Conservation (phyloP, 2,888 invertebrate genomes). For the Crematogaster levior region DNA sequence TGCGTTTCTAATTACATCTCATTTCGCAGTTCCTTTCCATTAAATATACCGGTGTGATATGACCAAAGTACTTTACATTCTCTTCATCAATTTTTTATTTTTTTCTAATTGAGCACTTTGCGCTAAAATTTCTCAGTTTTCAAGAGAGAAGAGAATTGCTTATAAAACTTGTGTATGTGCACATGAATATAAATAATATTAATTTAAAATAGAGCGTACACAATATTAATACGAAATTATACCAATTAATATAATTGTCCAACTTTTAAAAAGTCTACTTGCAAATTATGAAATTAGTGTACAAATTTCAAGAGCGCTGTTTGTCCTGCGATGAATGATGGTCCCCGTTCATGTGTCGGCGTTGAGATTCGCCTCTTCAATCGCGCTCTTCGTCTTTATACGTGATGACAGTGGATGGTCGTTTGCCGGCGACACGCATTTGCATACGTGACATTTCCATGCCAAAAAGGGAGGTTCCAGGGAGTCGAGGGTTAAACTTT, state of each 20-base stretch:
- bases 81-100: neutral
- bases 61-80: neutral
- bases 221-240: neutral
- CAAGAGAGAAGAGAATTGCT: neutral
- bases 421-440: constrained; percentile 64
- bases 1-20: constrained; percentile 34
- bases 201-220: neutral
- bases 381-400: constrained; percentile 31
- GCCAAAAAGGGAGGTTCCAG: constrained; percentile 65
- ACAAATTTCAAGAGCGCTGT: neutral
- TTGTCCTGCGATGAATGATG: neutral
- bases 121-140: constrained; percentile 1
- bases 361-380: constrained; percentile 34
- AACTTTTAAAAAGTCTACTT: neutral
- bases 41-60: neutral
- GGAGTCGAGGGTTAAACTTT: constrained; percentile 74
- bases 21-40: constrained; percentile 10
- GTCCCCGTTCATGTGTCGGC: neutral
- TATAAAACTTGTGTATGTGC: neutral
- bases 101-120: neutral
- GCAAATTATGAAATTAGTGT: neutral
- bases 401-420: constrained; percentile 55
- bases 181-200: neutral
- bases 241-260: neutral
- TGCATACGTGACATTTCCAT: constrained; percentile 73